Evolutionary conservation across 2,113 vertebrate genomes (phyloP), one percentile per base, ranked within the genome.

Genomic region (Halichoerus grypus): DNA sequence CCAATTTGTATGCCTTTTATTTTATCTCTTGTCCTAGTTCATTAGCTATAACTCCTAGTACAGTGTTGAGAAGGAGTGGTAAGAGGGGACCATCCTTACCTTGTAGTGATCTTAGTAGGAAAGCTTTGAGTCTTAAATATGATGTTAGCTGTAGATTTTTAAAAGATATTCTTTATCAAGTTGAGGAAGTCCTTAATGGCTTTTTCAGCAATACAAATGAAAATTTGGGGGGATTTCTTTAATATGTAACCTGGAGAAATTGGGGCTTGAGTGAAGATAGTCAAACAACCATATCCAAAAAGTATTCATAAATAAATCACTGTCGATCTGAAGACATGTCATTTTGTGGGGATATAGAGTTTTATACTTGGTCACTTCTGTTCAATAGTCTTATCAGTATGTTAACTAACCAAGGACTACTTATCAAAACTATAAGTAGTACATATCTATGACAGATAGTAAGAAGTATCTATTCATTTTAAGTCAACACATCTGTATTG

Each of bases 401-500:
- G 21, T 24, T 95, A 74, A 76, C 51, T 46, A 85, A 36, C 5
- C 33, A 59, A 91, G 10, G 1, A 46, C 53, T 36, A 6, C 15
- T 95, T 85, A 61, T 65, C 33, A 42, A 91, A 97, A 88, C 21
- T 82, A 0, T 57, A 65, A 1, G 0, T 57, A 42, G 7, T n/a
- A 65, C 36, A 51, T 18, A 49, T 7, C 77, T 72, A 4, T 79
- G 24, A 86, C 16, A 7, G 8, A 36, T 42, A 53, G 3, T 81
- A 76, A 96, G 11, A 24, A 18, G 55, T 51, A 53, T 67, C 28
- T 91, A 71, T 59, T 88, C 13, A 74, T 88, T 97, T 97, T 7
- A 81, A 79, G 28, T 53, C 8, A 65, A 5, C 1, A n/a, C 8
- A 81, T 12, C 39, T 36, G 0, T 46, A 33, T 28, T 93, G 61